These are phyloP conservation scores for Hydrotaea diabolus DNA, from an alignment of 2,888 invertebrate species.

Conservation along the genomic window DNA sequence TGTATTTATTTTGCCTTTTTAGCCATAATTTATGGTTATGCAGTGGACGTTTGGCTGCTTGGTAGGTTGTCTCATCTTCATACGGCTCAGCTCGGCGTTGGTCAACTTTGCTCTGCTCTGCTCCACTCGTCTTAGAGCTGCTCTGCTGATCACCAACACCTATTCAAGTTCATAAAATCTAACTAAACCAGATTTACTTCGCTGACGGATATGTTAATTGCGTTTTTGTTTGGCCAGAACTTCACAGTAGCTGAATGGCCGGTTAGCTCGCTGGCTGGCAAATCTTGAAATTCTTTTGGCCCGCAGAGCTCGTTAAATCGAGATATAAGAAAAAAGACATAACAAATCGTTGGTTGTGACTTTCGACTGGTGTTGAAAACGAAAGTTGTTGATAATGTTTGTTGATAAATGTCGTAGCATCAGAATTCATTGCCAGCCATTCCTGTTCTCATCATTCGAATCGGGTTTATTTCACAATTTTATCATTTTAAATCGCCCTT, in stretches of 20 bases:
- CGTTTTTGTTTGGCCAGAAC: not conserved
- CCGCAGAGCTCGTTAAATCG: too few relatives aligned
- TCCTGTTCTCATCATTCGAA: not conserved
- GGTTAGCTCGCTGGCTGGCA: too few relatives aligned
- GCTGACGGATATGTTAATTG: not conserved
- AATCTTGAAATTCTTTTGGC: not conserved
- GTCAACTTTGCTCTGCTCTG: too few relatives aligned
- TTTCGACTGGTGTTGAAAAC: not conserved
- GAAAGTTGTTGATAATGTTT: not conserved
- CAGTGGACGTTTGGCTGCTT: not conserved
- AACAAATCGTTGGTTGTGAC: too few relatives aligned
- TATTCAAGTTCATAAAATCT: constrained; percentile 8
- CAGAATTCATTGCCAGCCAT: too few relatives aligned
- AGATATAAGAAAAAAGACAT: too few relatives aligned
- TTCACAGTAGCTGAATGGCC: too few relatives aligned
- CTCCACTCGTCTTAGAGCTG: too few relatives aligned
- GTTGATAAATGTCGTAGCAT: too few relatives aligned
- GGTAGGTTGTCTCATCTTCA: not conserved
- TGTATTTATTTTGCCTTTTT: not conserved
- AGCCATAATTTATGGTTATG: not conserved
- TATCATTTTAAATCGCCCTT: not conserved
- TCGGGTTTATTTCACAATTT: not conserved
- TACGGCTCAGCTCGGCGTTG: not conserved
- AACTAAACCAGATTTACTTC: constrained; percentile 17
- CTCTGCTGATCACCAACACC: not conserved